These are phyloP conservation scores for Linnaemya tessellans DNA, from an alignment of 2,888 invertebrate genomes.

Conservation along the genomic window DNA sequence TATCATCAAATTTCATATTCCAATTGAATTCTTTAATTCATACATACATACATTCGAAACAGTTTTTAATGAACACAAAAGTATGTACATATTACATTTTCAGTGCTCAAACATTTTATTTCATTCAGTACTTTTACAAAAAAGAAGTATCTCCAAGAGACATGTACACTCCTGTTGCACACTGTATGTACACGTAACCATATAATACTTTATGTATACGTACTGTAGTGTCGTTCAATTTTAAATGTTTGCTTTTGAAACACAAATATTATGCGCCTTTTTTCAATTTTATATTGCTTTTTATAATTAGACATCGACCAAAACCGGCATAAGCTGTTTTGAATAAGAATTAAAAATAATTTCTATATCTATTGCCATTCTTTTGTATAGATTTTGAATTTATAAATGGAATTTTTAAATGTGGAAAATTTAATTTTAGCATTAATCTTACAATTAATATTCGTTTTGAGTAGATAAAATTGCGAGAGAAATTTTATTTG, in stretches of 20 bases:
- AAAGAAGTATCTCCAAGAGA: neutral
- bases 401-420: constrained; percentile 27
- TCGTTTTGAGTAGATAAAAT: constrained; percentile 19
- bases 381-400: neutral
- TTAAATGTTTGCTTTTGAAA: neutral
- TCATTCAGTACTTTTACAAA: neutral
- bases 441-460: constrained; percentile 50
- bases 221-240: neutral
- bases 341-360: constrained; percentile 8
- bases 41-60: too few species aligned
- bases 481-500: constrained; percentile 12
- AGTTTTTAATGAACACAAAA: too few species aligned
- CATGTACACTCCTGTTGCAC: neutral
- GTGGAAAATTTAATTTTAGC: constrained; percentile 28
- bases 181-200: neutral
- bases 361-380: constrained; percentile 2
- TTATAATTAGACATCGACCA: constrained; percentile 28
- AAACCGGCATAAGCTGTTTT: constrained; percentile 12
- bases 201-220: neutral
- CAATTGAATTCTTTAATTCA: too few species aligned
- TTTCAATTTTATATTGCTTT: constrained; percentile 1
- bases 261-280: neutral
- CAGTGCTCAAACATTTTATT: too few species aligned
- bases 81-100: too few species aligned
- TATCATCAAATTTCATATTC: too few species aligned